Base-by-base conservation (phyloP, 2,888 invertebrate species). In the Acrocyrtus sp. region DNA sequence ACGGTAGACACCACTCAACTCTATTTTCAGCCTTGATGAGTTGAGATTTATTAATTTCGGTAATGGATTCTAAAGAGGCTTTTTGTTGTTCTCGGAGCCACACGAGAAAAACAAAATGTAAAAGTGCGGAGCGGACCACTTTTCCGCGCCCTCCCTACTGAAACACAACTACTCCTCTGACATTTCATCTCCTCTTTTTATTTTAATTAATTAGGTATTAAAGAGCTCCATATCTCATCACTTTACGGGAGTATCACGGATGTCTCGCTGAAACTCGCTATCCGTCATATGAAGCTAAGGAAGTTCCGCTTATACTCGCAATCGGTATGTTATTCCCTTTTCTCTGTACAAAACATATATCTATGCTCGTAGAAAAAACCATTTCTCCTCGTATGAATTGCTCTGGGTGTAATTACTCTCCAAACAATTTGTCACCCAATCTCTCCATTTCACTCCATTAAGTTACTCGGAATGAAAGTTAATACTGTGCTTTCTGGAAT, bases 191-290 rank as follows among this genome's bases (percentile, higher is more conserved):
- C n/a, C n/a, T n/a, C n/a, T n/a, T n/a, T n/a, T n/a, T n/a, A n/a
- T n/a, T n/a, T n/a, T n/a, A n/a, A n/a, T n/a, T 26, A 34, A 22
- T 48, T 50, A 74, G 74, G 62, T 29, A 24, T 74, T 3, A 69
- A 57, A 22, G 74, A 74, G 6, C 54, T 74, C 17, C 74, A 74
- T 27, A 74, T 74, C n/a, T 69, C 69, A 12, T 74, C 74, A 0
- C 41, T 74, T 10, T 74, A 69, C 29, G 74, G 74, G 1, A 74
- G 74, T 50, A 74, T 74, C 17, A 74, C 74, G 2, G 74, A 74
- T 45, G 58, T 63, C 12, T 47, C 74, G 26, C 39, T 74, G 45
- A 41, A 53, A 26, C 58, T 63, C 0, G 74, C 69, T 27, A 24
- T 68, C 3, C 63, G 69, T n/a, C 62, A 74, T 21, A 74, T 74